Base-by-base conservation (phyloP, 2,888 invertebrate genomes). In the Phragmatobia fuliginosa region DNA sequence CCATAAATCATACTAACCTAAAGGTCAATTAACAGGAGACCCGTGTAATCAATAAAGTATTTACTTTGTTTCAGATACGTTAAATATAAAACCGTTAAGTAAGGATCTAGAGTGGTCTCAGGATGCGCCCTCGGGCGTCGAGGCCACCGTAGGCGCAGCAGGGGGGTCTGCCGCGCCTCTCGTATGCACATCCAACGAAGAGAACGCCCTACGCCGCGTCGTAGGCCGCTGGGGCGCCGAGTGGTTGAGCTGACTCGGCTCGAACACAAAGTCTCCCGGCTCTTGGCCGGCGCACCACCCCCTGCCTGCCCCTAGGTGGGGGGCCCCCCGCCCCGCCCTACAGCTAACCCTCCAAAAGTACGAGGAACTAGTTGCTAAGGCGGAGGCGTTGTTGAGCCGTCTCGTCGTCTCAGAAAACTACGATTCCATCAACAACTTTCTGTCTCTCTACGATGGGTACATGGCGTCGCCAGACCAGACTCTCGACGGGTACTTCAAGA, bases 221-320 rank as follows among this genome's bases (percentile, higher is more conserved):
- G 97, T 98, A 91, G 98, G 98, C 88, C 97, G 98, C 90, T 98
- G 98, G 98, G 98, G 98, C 92, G 97, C 97, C 96, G 98, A 98
- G 96, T 98, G 98, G 98, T 98, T 98, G 96, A 98, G 98, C 98
- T 98, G 98, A 98, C 98, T 98, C 98, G 97, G 97, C 96, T 88
- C 90, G 74, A 90, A 85, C 45, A 66, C 85, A 78, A 79, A 88
- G 70, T 76, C 88, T 76, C 89, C 88, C 87, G 90, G 85, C 77
- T 87, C 85, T 70, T 95, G 95, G 95, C 94, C 95, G 90, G 91
- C 91, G 80, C 90, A 90, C 81, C 92, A 92, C 92, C 94, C 93
- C 91, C 92, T 94, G 61, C 93, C 93, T 85, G 91, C 92, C 3
- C 95, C 94, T 82, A 87, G 92, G 85, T 94, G 94, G 94, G 94